A percentile compares a stretch with the other conserved stretches of the same genome.
phyloP scores from a whole-genome alignment of 2,797 vertebrate genomes.

The Fistularia commersonii region DNA sequence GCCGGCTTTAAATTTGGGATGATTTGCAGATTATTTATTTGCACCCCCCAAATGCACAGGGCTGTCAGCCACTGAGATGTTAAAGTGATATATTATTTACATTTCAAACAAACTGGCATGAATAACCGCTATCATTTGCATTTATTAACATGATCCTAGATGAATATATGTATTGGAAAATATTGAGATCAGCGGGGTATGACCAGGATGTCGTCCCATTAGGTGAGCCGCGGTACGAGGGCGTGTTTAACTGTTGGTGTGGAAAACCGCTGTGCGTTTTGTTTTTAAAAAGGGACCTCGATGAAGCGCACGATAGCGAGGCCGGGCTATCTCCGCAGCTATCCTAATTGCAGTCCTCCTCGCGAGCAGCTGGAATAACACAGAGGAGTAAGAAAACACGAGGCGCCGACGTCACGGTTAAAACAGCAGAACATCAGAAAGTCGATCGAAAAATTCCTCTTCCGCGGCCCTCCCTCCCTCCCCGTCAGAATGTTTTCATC shows the following conservation, averaged over 20 bases:
- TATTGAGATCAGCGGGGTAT: not conserved
- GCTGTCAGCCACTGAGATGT: not conserved
- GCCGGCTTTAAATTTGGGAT: not conserved
- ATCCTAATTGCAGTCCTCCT: constrained; percentile 41
- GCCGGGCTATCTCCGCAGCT: too few relatives aligned
- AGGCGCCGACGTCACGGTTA: constrained; percentile 35
- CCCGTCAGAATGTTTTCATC: too few relatives aligned
- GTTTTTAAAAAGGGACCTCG: too few relatives aligned
- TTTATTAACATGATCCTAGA: not conserved
- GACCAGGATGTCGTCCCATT: too few relatives aligned
- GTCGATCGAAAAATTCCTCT: constrained; percentile 8
- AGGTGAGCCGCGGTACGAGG: too few relatives aligned
- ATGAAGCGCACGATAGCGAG: too few relatives aligned
- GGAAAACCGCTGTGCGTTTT: too few relatives aligned
- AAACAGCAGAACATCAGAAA: constrained; percentile 17
- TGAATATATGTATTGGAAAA: not conserved
- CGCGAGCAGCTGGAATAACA: constrained; percentile 42
- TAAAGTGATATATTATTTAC: not conserved
- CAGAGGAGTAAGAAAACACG: constrained; percentile 11
- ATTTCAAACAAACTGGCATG: not conserved
- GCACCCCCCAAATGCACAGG: not conserved
- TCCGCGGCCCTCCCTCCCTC: not conserved
- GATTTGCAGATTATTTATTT: not conserved
- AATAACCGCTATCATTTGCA: not conserved
- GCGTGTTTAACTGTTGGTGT: too few relatives aligned